Percentiles rank a stretch among this genome's conserved stretches.
phyloP scores from a whole-genome alignment of 2,888 invertebrate genomes.

The Lucinisca nassula region DNA sequence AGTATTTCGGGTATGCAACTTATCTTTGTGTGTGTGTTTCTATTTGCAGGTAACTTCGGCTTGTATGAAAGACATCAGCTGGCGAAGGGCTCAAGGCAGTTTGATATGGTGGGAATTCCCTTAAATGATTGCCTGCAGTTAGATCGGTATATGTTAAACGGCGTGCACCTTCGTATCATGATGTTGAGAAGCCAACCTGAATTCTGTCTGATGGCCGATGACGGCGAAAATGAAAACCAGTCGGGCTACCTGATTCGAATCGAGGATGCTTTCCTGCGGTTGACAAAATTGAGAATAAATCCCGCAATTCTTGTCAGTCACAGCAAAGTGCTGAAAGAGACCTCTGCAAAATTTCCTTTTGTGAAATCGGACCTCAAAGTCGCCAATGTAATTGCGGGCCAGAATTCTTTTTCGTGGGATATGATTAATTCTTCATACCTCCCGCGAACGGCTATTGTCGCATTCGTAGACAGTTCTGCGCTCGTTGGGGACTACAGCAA shows the following conservation, averaged over 20 bases:
- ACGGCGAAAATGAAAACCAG: background rate
- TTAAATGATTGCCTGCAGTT: background rate
- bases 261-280: conserved; percentile 14
- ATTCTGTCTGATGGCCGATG: background rate
- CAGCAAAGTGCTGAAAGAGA: background rate
- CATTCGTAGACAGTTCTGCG: conserved; percentile 11
- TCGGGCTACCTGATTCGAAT: conserved; percentile 3
- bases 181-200: background rate
- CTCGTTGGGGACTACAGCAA: background rate
- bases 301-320: conserved; percentile 11
- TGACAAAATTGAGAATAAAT: conserved; percentile 10
- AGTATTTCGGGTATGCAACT: too few relatives aligned
- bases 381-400: conserved; percentile 10
- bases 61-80: background rate
- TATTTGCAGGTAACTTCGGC: conserved; percentile 6
- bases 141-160: conserved; percentile 10
- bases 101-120: conserved; percentile 16
- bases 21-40: too few relatives aligned
- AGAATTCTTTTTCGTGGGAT: conserved; percentile 16
- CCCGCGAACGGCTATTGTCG: conserved; percentile 2
- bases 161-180: background rate
- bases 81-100: background rate
- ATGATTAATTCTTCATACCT: conserved; percentile 8
- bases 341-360: conserved; percentile 1
- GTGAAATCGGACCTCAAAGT: background rate